These are phyloP conservation scores for Psittacula echo DNA, from an alignment of 2,797 vertebrate genomes.

Conservation along the genomic window DNA sequence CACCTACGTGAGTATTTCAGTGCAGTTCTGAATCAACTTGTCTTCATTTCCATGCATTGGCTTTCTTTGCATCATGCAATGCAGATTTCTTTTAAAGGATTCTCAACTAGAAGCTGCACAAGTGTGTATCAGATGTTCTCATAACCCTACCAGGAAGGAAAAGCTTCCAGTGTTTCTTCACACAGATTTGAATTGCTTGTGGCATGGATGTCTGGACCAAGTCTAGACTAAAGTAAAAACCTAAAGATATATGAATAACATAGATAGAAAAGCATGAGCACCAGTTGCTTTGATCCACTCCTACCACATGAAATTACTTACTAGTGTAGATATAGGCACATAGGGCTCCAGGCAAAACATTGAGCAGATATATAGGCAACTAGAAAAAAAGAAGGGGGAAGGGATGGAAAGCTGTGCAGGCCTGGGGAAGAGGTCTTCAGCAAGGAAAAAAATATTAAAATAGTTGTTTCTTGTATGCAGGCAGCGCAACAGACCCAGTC, in stretches of 20 bases:
- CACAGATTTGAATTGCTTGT: neutral
- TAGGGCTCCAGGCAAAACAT: neutral
- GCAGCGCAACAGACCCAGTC: neutral
- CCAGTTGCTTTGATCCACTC: neutral
- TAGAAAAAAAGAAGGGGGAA: neutral
- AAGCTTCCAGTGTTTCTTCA: neutral
- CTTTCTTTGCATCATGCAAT: neutral
- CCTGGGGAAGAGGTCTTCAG: neutral
- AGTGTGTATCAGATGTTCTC: neutral
- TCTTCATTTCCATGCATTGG: neutral
- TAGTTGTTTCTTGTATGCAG: neutral
- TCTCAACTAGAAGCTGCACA: neutral
- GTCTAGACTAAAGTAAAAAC: neutral
- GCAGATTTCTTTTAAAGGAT: neutral
- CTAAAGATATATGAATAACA: neutral
- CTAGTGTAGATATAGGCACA: neutral
- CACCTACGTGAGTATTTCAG: neutral
- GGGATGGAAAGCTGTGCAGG: neutral
- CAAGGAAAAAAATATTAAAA: neutral
- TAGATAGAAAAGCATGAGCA: neutral
- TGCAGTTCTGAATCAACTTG: neutral
- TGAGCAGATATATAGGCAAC: neutral
- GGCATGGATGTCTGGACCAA: neutral
- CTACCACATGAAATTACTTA: neutral
- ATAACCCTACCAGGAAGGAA: neutral